Evolutionary conservation across 2,113 vertebrate species (phyloP).

Genomic region (Myiozetetes cayanensis): DNA sequence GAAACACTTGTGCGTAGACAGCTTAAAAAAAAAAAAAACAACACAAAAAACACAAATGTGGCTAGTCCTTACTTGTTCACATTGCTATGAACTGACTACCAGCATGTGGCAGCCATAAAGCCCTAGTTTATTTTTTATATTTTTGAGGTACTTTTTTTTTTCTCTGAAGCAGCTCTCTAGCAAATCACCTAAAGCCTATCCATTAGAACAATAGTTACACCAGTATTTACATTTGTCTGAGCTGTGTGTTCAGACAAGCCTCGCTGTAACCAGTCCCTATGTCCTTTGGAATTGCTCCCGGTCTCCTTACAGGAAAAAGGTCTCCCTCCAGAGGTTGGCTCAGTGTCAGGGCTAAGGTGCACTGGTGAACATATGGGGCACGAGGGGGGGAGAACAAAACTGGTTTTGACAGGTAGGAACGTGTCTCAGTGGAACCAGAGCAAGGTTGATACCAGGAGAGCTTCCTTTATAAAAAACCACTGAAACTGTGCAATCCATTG

Average conservation of each 20-base stretch:
- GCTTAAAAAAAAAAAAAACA: constrained; percentile 32
- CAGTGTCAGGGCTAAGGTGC: constrained; percentile 76
- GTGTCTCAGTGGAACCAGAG: neutral
- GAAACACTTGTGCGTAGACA: constrained; percentile 40
- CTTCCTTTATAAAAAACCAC: neutral
- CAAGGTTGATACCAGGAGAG: neutral
- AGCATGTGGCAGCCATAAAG: constrained; percentile 46
- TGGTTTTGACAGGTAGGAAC: neutral
- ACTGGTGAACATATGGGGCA: neutral
- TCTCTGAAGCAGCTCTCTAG: constrained; percentile 69
- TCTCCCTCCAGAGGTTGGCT: constrained; percentile 67
- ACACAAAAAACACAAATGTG: neutral
- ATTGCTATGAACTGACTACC: constrained; percentile 53
- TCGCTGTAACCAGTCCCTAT: constrained; percentile 8
- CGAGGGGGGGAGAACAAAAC: neutral
- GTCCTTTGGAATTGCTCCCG: constrained; percentile 45
- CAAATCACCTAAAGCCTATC: constrained; percentile 56
- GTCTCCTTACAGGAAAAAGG: neutral
- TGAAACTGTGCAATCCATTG: neutral
- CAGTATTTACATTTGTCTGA: constrained; percentile 35
- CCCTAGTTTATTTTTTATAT: constrained; percentile 42
- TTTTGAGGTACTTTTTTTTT: constrained; percentile 75
- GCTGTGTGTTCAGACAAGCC: neutral
- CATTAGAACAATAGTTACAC: constrained; percentile 37
- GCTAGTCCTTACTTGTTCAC: constrained; percentile 54